These are phyloP conservation scores for Haemorhous mexicanus DNA, from an alignment of 2,113 vertebrate genomes.

Conservation along the genomic window DNA sequence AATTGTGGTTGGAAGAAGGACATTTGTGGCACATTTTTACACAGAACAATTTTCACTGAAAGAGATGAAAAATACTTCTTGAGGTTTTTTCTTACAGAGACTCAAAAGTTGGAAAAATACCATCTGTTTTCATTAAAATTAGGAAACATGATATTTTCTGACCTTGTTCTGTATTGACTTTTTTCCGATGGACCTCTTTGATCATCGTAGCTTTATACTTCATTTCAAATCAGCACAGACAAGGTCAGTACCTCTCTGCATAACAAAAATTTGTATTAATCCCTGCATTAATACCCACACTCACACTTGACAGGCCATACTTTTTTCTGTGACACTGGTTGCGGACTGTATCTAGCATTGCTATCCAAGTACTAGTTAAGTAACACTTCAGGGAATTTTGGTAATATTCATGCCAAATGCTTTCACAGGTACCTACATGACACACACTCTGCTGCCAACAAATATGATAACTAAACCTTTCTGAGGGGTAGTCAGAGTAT, in stretches of 20 bases:
- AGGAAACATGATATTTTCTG: not conserved
- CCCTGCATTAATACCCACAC: not conserved
- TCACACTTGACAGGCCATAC: not conserved
- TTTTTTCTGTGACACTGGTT: not conserved
- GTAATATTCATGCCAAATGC: not conserved
- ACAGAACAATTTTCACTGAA: not conserved
- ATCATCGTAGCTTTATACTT: not conserved
- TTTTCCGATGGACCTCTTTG: not conserved
- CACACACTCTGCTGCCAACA: not conserved
- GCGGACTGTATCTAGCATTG: not conserved
- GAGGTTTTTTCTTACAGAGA: not conserved
- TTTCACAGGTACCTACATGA: not conserved
- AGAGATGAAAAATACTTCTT: not conserved
- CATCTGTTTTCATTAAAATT: conserved; percentile 4
- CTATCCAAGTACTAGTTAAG: not conserved
- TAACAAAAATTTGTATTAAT: not conserved
- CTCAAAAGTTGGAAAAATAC: not conserved
- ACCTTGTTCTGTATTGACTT: not conserved
- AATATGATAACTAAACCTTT: not conserved
- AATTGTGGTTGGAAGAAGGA: not conserved
- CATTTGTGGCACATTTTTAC: not conserved
- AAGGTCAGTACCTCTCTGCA: not conserved
- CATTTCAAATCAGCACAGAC: not conserved
- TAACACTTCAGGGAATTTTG: not conserved
- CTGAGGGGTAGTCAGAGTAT: not conserved